Base-by-base conservation (phyloP, 2,888 invertebrate species). In the Ptychoptera albimana region DNA sequence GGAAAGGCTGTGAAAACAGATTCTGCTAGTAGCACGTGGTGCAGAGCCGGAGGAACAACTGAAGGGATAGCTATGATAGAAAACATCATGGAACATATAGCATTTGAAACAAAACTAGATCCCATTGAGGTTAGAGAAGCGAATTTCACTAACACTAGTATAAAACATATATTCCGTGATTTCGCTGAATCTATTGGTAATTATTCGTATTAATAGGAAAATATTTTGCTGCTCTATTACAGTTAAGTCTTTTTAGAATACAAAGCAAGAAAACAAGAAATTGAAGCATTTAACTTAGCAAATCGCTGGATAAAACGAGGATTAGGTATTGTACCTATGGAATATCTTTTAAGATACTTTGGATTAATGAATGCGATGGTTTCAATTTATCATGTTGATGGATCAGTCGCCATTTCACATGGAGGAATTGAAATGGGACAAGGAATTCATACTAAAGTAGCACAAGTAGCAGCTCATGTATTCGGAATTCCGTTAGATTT, bases 301-400 rank as follows among this genome's bases (percentile, higher is more conserved):
- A 84, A 84, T 61, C 63, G 77, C 15, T 86, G 85, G 84, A 80
- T 74, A 54, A 86, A 86, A 60, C 72, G 72, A 39, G 85, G 79
- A 0, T 61, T 80, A 1, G 60, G 74, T 30, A 55, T 82, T 10
- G 68, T 76, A 3, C 72, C 79, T 2, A 72, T 82, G 71, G 72
- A 70, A 50, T 85, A 75, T 66, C 69, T 71, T 0, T 60, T 75
- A 2, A 48, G 56, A 8, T 54, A 65, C 12, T 53, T 59, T 11
- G 61, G 70, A 3, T 69, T 69, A 38, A 74, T 63, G 46, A 66
- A 71, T 47, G 70, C 73, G 0, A 59, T 72, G 39, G 63, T 82
- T 11, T 67, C 75, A 1, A 72, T 85, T 45, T 80, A 73, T 54
- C 74, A 74, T n/a, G 68, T 70, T 2, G 79, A 81, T 57, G 81